Percentiles rank a stretch among this genome's conserved stretches.
These are phyloP conservation scores for Steinernema scapterisci DNA, from an alignment of 2,888 invertebrate genomes.

Conservation along the genomic window DNA sequence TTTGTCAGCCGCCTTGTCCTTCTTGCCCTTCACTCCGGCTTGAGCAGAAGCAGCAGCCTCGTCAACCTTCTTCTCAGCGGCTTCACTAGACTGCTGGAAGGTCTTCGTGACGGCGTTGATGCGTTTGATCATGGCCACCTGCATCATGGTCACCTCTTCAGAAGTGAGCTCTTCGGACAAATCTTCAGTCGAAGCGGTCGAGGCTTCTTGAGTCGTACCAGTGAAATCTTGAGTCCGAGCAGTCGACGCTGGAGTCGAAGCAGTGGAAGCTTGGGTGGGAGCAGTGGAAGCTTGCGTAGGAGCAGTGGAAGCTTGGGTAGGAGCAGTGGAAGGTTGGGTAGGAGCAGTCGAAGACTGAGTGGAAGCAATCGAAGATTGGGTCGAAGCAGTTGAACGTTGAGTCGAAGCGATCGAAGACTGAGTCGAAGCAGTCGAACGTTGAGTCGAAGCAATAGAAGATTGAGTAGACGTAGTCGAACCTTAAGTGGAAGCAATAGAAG, in stretches of 20 bases:
- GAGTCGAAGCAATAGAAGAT: too few relatives aligned
- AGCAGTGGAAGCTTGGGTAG: too few relatives aligned
- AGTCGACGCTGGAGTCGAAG: too few relatives aligned
- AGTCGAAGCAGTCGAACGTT: too few relatives aligned
- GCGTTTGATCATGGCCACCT: conserved; percentile 14
- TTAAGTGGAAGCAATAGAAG: too few relatives aligned
- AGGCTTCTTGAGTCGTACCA: neutral
- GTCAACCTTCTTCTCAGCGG: neutral
- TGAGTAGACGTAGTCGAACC: too few relatives aligned
- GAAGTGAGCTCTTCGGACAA: neutral
- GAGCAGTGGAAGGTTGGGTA: too few relatives aligned
- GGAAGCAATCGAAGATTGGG: too few relatives aligned
- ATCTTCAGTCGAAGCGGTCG: neutral
- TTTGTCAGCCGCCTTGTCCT: neutral
- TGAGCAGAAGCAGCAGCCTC: neutral
- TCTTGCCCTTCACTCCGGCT: neutral
- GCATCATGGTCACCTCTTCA: neutral
- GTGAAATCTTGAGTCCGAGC: too few relatives aligned
- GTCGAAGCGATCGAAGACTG: neutral
- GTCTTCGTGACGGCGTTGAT: neutral
- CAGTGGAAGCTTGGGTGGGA: too few relatives aligned
- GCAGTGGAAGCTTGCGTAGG: too few relatives aligned
- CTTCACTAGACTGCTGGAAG: neutral
- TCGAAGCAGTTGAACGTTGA: neutral
- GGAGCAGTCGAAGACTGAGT: too few relatives aligned